phyloP scores from a whole-genome alignment of 2,888 invertebrate species.

The Hirtodrosophila confusa region DNA sequence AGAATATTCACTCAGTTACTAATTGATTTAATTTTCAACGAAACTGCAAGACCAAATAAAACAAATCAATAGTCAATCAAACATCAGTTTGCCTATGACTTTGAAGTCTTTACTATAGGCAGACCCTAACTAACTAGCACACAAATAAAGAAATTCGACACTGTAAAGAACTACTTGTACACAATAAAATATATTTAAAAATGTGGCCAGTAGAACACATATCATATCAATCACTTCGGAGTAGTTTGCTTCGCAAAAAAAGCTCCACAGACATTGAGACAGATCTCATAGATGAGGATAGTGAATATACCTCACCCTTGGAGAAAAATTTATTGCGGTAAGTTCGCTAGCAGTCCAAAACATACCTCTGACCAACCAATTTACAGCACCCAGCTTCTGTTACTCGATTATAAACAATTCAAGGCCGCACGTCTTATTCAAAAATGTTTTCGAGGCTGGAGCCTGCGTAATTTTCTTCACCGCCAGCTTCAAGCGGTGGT shows the following conservation, averaged over 20 bases:
- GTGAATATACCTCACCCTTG: background rate
- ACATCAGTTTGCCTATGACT: background rate
- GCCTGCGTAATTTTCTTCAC: background rate
- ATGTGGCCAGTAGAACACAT: background rate
- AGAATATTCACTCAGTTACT: too few species aligned
- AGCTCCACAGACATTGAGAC: background rate
- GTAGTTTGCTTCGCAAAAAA: too few species aligned
- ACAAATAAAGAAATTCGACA: too few species aligned
- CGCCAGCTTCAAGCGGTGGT: conserved; percentile 25
- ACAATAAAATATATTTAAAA: background rate
- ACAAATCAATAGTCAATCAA: too few species aligned
- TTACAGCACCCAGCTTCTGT: conserved; percentile 44
- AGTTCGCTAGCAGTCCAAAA: background rate
- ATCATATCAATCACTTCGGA: background rate
- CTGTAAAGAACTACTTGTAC: too few species aligned
- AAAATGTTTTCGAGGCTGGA: conserved; percentile 65
- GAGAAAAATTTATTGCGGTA: conserved; percentile 8
- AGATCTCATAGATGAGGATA: background rate
- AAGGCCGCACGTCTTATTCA: conserved; percentile 78
- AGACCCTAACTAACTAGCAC: background rate
- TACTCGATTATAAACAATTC: conserved; percentile 72
- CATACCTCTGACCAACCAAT: background rate
- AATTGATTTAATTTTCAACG: too few species aligned
- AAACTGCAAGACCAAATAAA: too few species aligned
- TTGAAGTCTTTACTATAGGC: background rate